Evolutionary conservation across 1,140 invertebrate genomes (phyloP), one percentile per base, ranked within the genome.

Genomic region (Arion vulgaris): DNA sequence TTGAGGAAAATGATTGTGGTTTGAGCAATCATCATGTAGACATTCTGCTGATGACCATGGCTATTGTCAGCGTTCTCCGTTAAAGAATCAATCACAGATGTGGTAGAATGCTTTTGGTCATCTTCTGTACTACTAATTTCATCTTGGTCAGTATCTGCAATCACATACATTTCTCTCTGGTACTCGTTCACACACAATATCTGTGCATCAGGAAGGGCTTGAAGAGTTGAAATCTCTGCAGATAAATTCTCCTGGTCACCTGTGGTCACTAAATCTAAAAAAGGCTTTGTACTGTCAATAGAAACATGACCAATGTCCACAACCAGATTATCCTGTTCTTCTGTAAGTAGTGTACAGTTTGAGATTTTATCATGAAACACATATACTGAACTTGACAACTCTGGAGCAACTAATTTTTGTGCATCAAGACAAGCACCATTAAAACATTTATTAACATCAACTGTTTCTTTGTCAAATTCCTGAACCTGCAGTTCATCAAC

Each of bases 401-500:
- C 62, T 32, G n/a, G n/a, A 32, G 1, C 28, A 32, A 0, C 19
- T 7, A 66, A 0, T 2, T 1, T 7, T 9, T 32, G 9, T 66
- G n/a, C 28, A 11, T 32, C 62, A 66, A 11, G 15, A 19, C 15
- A 9, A 57, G 53, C 23, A 23, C 26, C 62, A 66, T 32, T 66
- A 4, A 28, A 34, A 57, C 2, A 15, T n/a, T 57, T 32, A 15
- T 66, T 66, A 66, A 32, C 2, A 66, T 19, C 2, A n/a, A 28
- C 26, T 15, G 0, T 34, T 51, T 68, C 38, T 68, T 41, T 49
- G 69, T 76, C 81, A 76, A 72, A 76, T 57, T 82, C 81, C 45
- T 53, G 81, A 0, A 13, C 32, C 34, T 68, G 73, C 15, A 53
- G 1, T 36, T 82, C 62, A 74, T 26, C 28, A 4, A 66, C 5